These are phyloP conservation scores for Silurus meridionalis DNA, from an alignment of 2,113 vertebrate genomes.

Conservation along the genomic window DNA sequence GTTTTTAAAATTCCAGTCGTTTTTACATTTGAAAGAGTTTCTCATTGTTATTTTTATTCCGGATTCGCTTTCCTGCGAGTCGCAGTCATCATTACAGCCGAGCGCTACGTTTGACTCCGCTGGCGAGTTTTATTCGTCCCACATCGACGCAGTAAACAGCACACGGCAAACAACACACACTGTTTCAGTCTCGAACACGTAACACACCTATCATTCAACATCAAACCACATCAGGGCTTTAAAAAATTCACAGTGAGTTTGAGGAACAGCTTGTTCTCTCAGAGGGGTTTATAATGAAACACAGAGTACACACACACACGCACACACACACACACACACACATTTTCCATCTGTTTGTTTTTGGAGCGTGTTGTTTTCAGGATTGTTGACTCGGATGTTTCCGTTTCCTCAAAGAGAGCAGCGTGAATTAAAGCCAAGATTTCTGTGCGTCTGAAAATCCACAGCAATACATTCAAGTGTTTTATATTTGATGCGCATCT, in stretches of 20 bases:
- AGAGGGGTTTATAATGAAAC: conserved; percentile 16
- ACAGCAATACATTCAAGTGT: neutral
- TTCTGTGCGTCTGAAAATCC: neutral
- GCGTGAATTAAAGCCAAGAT: neutral
- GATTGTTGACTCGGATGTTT: conserved; percentile 16
- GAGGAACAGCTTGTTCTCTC: conserved; percentile 31
- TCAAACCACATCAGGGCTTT: neutral
- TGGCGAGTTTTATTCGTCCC: neutral
- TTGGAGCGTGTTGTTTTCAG: neutral
- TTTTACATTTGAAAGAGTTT: neutral
- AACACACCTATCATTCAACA: conserved; percentile 16
- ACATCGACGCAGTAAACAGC: neutral
- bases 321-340: conserved; percentile 6
- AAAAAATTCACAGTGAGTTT: neutral
- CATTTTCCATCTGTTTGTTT: conserved; percentile 35
- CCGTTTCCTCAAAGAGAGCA: neutral
- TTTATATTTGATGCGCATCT: neutral
- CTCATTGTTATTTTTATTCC: neutral
- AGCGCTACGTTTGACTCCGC: neutral
- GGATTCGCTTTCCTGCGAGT: neutral
- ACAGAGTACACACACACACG: conserved; percentile 3
- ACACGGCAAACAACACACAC: neutral
- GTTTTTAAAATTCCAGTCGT: neutral
- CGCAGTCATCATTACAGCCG: neutral
- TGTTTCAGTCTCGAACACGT: neutral